Evolutionary conservation across 1,140 invertebrate genomes (phyloP).

Genomic region (Trinorchestia longiramus): DNA sequence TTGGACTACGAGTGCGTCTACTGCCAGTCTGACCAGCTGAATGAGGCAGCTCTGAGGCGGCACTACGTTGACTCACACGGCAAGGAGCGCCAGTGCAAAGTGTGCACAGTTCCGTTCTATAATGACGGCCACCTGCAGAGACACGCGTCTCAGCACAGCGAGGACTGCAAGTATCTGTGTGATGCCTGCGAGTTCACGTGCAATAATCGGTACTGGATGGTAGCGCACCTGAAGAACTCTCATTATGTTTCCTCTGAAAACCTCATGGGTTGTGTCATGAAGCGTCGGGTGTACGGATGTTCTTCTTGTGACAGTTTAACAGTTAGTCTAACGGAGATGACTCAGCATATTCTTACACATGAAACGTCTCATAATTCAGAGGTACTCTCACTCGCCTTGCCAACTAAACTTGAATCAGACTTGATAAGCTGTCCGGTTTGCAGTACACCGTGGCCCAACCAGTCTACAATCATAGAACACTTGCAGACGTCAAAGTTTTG

Average conservation of each 20-base stretch:
- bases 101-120: not conserved
- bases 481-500: not conserved
- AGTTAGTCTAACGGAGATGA: not conserved
- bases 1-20: conserved; percentile 5
- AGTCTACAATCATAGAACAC: not conserved
- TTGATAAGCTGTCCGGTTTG: not conserved
- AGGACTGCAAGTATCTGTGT: not conserved
- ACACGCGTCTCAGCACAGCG: not conserved
- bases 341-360: not conserved
- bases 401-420: conserved; percentile 20
- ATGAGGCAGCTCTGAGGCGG: not conserved
- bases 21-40: not conserved
- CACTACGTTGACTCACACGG: not conserved
- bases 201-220: not conserved
- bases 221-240: not conserved
- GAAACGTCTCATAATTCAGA: not conserved
- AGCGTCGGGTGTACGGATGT: conserved; percentile 6
- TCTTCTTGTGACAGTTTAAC: not conserved
- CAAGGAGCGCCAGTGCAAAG: not conserved
- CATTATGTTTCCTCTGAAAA: not conserved
- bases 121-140: not conserved
- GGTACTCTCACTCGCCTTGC: not conserved
- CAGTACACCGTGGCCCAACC: not conserved
- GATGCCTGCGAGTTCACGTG: not conserved
- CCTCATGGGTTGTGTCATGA: conserved; percentile 32